Evolutionary conservation across 2,888 invertebrate genomes (phyloP).

Genomic region (Zygaena filipendulae): DNA sequence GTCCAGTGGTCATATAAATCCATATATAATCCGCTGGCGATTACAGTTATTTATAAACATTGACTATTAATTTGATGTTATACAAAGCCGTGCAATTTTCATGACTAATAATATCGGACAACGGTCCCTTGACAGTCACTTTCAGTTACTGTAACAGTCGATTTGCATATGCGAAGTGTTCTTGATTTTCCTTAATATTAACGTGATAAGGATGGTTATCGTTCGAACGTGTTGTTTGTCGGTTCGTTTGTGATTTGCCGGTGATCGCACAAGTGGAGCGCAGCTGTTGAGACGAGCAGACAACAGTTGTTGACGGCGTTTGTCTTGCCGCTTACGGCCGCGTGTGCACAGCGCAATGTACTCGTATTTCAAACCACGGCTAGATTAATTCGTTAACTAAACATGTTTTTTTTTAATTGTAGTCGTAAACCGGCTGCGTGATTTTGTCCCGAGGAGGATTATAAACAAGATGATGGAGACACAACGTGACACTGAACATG

Average conservation of each 20-base stretch:
- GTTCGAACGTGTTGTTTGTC: constrained; percentile 15
- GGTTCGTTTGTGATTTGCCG: constrained; percentile 15
- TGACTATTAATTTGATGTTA: constrained; percentile 37
- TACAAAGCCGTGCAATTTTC: constrained; percentile 38
- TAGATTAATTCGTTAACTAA: constrained; percentile 11
- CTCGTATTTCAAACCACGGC: too few species aligned
- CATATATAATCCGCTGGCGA: too few species aligned
- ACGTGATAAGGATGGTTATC: constrained; percentile 26
- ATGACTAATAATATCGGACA: constrained; percentile 50
- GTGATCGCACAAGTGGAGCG: constrained; percentile 40
- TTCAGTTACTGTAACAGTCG: constrained; percentile 33
- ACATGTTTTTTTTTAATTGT: too few species aligned
- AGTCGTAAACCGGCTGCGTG: too few species aligned
- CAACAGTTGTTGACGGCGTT: constrained; percentile 61
- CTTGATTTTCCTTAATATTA: constrained; percentile 21
- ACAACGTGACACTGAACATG: too few species aligned
- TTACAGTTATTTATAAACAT: constrained; percentile 34
- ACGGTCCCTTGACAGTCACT: constrained; percentile 41
- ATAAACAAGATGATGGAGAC: too few species aligned
- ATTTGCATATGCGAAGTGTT: constrained; percentile 6
- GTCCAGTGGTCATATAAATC: too few species aligned
- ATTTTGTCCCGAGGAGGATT: too few species aligned
- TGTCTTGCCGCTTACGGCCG: constrained; percentile 32
- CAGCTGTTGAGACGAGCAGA: constrained; percentile 62
- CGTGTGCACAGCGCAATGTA: constrained; percentile 35